Percentiles rank a stretch among this genome's conserved stretches.
Conservation (phyloP, 2,888 invertebrate species). For the Heliconius ismenius region DNA sequence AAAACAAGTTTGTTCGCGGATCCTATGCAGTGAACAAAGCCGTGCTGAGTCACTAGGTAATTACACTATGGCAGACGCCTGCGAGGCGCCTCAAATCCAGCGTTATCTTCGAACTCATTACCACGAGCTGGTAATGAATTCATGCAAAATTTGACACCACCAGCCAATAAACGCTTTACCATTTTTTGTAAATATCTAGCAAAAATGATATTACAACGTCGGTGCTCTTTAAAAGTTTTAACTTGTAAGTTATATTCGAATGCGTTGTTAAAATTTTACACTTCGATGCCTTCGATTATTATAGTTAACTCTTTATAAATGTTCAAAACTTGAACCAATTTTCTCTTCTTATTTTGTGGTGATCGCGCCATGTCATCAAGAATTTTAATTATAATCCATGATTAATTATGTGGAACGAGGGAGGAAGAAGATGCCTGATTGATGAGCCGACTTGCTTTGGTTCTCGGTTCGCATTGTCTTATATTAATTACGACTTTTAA, state of each 20-base stretch:
- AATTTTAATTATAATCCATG: conserved; percentile 79
- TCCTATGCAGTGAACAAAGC: conserved; percentile 81
- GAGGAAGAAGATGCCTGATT: conserved; percentile 70
- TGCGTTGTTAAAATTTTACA: conserved; percentile 19
- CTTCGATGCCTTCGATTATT: conserved; percentile 25
- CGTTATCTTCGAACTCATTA: conserved; percentile 68
- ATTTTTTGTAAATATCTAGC: neutral
- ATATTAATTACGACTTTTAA: conserved; percentile 76
- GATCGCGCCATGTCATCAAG: conserved; percentile 76
- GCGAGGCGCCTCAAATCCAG: conserved; percentile 71
- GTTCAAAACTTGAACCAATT: conserved; percentile 33
- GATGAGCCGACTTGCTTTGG: conserved; percentile 65
- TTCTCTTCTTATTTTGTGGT: conserved; percentile 44
- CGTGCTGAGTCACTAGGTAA: conserved; percentile 80
- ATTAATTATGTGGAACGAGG: conserved; percentile 76
- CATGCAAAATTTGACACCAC: conserved; percentile 27
- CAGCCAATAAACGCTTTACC: neutral
- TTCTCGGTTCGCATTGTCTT: conserved; percentile 69
- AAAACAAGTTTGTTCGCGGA: conserved; percentile 83
- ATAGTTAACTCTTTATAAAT: conserved; percentile 35
- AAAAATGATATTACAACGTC: neutral
- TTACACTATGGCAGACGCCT: conserved; percentile 72
- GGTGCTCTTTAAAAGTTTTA: conserved; percentile 16
- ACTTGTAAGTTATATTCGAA: conserved; percentile 19
- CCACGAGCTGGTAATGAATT: conserved; percentile 54